Conservation (phyloP, 2,888 invertebrate genomes). For the Alloscopus bannaensis region DNA sequence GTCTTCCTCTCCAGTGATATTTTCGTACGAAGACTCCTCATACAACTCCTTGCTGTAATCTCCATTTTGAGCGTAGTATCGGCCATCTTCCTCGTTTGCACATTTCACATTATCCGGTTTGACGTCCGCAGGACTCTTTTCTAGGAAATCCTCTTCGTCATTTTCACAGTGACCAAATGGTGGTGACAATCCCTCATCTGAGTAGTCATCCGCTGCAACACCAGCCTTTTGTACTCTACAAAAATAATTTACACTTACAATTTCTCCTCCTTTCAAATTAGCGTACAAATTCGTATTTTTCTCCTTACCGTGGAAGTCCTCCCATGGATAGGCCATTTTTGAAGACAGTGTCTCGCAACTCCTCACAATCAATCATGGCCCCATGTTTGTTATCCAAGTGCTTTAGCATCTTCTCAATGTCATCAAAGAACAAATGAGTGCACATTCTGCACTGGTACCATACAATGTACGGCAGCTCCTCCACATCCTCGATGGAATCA, state of each 20-base stretch:
- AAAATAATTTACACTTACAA: not conserved
- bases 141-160: not conserved
- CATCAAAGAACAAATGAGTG: slow-evolving; percentile 52
- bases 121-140: not conserved
- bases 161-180: not conserved
- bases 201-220: slow-evolving; percentile 11
- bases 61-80: slow-evolving; percentile 6
- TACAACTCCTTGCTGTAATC: slow-evolving; percentile 18
- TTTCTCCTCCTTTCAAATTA: not conserved
- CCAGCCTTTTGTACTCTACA: not conserved
- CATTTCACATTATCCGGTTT: too few relatives aligned
- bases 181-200: not conserved
- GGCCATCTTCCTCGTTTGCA: slow-evolving; percentile 6
- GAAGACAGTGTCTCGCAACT: slow-evolving; percentile 24
- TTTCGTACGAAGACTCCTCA: slow-evolving; percentile 27
- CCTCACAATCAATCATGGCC: slow-evolving; percentile 49
- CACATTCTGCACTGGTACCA: slow-evolving; percentile 61
- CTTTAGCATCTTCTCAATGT: slow-evolving; percentile 51
- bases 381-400: slow-evolving; percentile 52
- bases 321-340: slow-evolving; percentile 42
- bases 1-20: slow-evolving; percentile 7
- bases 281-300: too few relatives aligned
- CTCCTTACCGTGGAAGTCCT: slow-evolving; percentile 30
- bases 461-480: slow-evolving; percentile 53
- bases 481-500: slow-evolving; percentile 30